A percentile compares a stretch with the other conserved stretches of the same genome.
Conservation (phyloP, 2,888 invertebrate species). For the Amiota mariae region DNA sequence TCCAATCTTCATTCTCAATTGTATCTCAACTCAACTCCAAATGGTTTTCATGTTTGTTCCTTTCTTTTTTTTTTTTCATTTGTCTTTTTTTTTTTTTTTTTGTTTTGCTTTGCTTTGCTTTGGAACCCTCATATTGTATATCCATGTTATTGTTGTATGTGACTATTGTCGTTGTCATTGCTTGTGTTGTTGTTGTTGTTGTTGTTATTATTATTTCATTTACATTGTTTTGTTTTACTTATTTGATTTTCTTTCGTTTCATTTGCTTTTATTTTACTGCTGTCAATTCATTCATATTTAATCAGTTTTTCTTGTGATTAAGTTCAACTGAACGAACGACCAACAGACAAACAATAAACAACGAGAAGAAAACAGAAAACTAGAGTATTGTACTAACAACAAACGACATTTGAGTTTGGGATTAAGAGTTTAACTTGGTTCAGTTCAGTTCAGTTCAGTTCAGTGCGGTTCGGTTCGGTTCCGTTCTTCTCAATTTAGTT, state of each 20-base stretch:
- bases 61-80: slow-evolving; percentile 1
- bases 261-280: slow-evolving; percentile 23
- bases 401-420: too few relatives aligned
- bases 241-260: slow-evolving; percentile 21
- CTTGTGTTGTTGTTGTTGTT: neutral
- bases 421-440: neutral
- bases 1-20: neutral
- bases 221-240: slow-evolving; percentile 17
- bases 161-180: neutral
- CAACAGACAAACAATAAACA: neutral
- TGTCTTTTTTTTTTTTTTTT: too few relatives aligned
- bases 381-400: too few relatives aligned
- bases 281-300: slow-evolving; percentile 29
- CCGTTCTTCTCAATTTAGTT: neutral
- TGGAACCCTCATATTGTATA: too few relatives aligned
- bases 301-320: slow-evolving; percentile 28
- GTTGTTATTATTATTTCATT: slow-evolving; percentile 9
- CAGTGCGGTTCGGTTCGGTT: neutral
- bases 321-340: slow-evolving; percentile 9
- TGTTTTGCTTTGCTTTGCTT: slow-evolving; percentile 35
- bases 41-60: neutral
- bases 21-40: slow-evolving; percentile 7
- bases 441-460: neutral
- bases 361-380: too few relatives aligned
- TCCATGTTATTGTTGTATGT: neutral